phyloP scores from a whole-genome alignment of 2,113 vertebrate species.

The Lynx canadensis region DNA sequence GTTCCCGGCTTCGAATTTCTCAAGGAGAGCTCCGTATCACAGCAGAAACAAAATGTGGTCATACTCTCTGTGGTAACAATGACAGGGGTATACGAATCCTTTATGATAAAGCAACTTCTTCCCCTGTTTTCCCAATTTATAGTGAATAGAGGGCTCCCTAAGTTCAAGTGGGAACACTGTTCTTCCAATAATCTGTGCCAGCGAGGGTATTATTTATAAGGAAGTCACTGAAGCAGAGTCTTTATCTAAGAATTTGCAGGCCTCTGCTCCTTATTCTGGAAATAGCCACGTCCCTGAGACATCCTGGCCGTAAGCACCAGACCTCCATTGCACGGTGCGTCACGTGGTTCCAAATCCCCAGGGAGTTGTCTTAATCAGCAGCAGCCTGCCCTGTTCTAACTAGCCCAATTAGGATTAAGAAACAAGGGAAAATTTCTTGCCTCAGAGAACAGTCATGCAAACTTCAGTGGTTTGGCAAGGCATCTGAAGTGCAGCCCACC shows the following conservation, averaged over 20 bases:
- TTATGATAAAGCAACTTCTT: background rate
- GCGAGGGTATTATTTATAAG: background rate
- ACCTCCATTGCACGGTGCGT: background rate
- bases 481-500: background rate
- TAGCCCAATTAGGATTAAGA: conserved; percentile 50
- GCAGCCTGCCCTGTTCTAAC: background rate
- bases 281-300: background rate
- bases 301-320: background rate
- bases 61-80: background rate
- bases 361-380: conserved; percentile 33
- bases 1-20: background rate
- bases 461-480: conserved; percentile 27
- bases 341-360: background rate
- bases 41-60: background rate
- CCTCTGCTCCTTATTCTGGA: background rate
- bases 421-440: conserved; percentile 29
- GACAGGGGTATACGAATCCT: conserved; percentile 10
- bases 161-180: conserved; percentile 15
- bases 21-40: background rate
- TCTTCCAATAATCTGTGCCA: conserved; percentile 37
- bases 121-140: background rate
- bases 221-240: background rate
- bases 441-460: conserved; percentile 30
- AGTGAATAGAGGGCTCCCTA: background rate
- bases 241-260: conserved; percentile 28